Evolutionary conservation across 2,888 invertebrate species (phyloP).

Genomic region (Oligia latruncula): DNA sequence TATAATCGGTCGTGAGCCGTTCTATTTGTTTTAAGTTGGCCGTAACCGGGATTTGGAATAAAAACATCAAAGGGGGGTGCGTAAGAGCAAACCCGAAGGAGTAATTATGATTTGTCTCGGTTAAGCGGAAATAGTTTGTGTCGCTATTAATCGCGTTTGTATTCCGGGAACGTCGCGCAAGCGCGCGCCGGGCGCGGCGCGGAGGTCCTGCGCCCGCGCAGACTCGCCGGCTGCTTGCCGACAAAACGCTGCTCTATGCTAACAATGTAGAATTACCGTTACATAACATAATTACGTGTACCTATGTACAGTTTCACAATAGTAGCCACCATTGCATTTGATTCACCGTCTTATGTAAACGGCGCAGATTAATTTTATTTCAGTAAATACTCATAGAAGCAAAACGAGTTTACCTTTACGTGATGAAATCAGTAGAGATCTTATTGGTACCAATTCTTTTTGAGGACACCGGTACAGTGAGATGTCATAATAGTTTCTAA

Average conservation of each 20-base stretch:
- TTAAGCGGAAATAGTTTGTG: conserved; percentile 89
- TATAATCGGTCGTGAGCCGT: conserved; percentile 87
- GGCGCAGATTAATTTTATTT: conserved; percentile 49
- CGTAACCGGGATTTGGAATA: conserved; percentile 88
- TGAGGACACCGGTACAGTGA: conserved; percentile 32
- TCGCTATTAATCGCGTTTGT: conserved; percentile 85
- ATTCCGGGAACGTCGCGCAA: conserved; percentile 81
- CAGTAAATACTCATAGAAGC: conserved; percentile 48
- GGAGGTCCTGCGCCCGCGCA: conserved; percentile 67
- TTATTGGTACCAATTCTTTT: conserved; percentile 42
- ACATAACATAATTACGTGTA: conserved; percentile 48
- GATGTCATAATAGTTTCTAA: conserved; percentile 39
- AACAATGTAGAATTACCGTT: conserved; percentile 46
- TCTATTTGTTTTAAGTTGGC: conserved; percentile 90
- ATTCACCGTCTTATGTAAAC: conserved; percentile 56
- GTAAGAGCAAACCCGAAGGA: conserved; percentile 86
- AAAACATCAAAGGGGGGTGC: conserved; percentile 89
- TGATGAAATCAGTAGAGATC: conserved; percentile 54
- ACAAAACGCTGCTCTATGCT: conserved; percentile 36
- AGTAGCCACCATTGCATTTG: conserved; percentile 38
- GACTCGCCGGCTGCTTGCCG: conserved; percentile 69
- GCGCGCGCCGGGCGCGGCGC: conserved; percentile 54
- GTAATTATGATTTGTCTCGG: conserved; percentile 89
- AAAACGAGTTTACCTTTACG: conserved; percentile 52
- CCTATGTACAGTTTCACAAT: conserved; percentile 44